These are phyloP conservation scores for Stegophylla sp. DNA, from an alignment of 2,888 invertebrate genomes.

Conservation along the genomic window DNA sequence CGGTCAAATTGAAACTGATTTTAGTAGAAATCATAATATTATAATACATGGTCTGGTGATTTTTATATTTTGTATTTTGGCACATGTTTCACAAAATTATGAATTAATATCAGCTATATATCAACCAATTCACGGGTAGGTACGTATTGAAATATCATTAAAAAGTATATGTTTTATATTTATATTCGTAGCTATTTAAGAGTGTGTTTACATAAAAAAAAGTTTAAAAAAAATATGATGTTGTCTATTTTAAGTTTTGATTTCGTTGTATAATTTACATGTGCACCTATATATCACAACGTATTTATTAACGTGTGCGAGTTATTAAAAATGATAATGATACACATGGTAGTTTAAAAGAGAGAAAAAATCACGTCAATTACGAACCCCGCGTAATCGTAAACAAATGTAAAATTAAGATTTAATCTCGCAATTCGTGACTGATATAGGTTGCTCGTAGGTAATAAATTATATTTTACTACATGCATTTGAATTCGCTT, in stretches of 20 bases:
- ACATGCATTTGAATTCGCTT: conserved; percentile 64
- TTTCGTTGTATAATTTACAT: conserved; percentile 17
- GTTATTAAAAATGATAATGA: conserved; percentile 14
- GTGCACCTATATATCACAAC: background rate
- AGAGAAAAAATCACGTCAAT: conserved; percentile 14
- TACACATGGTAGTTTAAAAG: background rate
- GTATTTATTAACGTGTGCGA: background rate
- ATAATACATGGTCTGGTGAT: background rate
- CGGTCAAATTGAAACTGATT: background rate
- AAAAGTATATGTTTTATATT: background rate
- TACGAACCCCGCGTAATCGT: background rate
- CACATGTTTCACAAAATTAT: conserved; percentile 7
- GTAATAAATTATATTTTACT: conserved; percentile 39
- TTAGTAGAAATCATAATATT: background rate
- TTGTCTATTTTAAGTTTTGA: conserved; percentile 33
- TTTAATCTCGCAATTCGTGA: conserved; percentile 27
- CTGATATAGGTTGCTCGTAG: conserved; percentile 32
- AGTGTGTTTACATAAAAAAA: background rate
- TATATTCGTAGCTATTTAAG: too few relatives aligned
- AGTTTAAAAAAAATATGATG: background rate
- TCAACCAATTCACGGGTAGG: background rate
- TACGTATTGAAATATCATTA: background rate
- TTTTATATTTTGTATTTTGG: conserved; percentile 18
- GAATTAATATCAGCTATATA: background rate
- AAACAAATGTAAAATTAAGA: conserved; percentile 1